A percentile compares a stretch with the other conserved stretches of the same genome.
These are phyloP conservation scores for Scartelaos histophorus DNA, from an alignment of 2,113 vertebrate genomes.

Conservation along the genomic window DNA sequence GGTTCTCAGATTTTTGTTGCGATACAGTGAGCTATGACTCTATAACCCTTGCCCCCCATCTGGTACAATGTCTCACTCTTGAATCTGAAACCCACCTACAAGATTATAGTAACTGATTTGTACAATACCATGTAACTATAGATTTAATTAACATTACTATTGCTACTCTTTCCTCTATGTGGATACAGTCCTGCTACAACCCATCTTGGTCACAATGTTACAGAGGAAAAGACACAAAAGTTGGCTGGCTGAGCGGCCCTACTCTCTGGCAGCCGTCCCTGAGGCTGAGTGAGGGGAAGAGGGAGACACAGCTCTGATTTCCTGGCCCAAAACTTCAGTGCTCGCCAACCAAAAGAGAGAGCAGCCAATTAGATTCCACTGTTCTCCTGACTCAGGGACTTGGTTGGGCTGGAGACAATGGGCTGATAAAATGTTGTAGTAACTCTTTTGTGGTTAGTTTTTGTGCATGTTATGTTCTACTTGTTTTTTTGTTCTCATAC, in stretches of 20 bases:
- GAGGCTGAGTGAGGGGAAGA: constrained; percentile 53
- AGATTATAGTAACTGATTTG: not conserved
- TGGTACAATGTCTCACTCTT: no score
- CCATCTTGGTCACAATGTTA: constrained; percentile 31
- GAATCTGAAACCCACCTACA: no score
- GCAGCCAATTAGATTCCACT: constrained; percentile 53
- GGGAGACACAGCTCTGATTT: constrained; percentile 61
- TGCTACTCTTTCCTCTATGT: constrained; percentile 7
- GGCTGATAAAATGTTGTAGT: constrained; percentile 10
- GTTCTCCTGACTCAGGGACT: constrained; percentile 66
- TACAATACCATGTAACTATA: not conserved
- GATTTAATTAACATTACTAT: not conserved
- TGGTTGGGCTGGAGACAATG: constrained; percentile 12
- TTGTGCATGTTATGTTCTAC: not conserved
- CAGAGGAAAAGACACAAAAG: constrained; percentile 19
- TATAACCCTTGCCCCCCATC: no score
- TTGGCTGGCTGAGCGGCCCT: constrained; percentile 55
- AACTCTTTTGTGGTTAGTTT: constrained; percentile 1
- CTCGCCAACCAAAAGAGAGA: constrained; percentile 67
- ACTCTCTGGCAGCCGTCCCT: constrained; percentile 56
- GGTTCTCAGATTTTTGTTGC: no score
- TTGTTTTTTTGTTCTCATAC: no score
- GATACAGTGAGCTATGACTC: no score
- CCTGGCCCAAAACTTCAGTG: constrained; percentile 56
- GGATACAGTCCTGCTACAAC: constrained; percentile 32